A percentile compares a stretch with the other conserved stretches of the same genome.
Conservation (phyloP, 64 coral and sea anemone species). For the Platygyra sinensis region DNA sequence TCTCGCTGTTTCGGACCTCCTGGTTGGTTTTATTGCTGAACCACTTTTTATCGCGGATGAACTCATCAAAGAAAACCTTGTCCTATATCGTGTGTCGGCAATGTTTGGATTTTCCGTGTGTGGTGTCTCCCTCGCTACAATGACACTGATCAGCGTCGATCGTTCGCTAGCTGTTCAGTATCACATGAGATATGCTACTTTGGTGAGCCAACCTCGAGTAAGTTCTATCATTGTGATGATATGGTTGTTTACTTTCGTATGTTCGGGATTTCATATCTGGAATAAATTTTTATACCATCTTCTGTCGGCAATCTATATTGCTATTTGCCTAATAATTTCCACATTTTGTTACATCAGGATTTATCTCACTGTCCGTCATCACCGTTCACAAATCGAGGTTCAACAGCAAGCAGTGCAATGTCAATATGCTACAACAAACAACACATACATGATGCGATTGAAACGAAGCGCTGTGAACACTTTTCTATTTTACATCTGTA, state of each 20-base stretch:
- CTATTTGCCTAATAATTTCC: background rate
- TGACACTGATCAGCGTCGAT: no score
- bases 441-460: background rate
- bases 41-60: constrained; percentile 3
- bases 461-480: no score
- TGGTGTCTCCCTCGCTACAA: no score
- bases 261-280: no score
- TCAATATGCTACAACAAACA: background rate
- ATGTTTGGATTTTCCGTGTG: background rate
- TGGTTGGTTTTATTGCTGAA: background rate
- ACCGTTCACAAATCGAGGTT: background rate
- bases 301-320: background rate
- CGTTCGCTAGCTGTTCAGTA: no score
- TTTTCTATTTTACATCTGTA: no score
- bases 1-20: constrained; percentile 9
- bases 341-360: constrained; percentile 21
- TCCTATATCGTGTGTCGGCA: background rate
- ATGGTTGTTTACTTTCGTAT: background rate
- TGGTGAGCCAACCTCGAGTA: constrained; percentile 7
- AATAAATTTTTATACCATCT: background rate
- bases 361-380: background rate
- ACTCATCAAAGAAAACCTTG: background rate
- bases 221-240: background rate
- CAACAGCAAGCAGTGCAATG: background rate
- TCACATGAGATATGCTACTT: constrained; percentile 12